phyloP scores from a whole-genome alignment of 2,113 vertebrate species.

The Notothenia coriiceps region DNA sequence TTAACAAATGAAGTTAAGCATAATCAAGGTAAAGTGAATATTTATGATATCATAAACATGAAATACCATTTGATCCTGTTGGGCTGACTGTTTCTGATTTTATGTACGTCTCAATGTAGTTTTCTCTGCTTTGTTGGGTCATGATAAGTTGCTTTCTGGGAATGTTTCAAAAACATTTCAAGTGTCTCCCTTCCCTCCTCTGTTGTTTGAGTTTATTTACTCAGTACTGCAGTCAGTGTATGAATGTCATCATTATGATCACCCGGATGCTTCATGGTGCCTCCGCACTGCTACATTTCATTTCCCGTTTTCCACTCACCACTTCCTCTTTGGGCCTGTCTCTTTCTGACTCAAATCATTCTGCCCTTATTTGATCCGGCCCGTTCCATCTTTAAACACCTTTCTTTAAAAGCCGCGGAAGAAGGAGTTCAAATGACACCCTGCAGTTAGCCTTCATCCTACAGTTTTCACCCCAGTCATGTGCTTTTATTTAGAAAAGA shows the following conservation, averaged over 20 bases:
- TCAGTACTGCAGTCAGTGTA: constrained; percentile 16
- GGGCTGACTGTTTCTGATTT: too few species aligned
- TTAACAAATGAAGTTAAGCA: too few species aligned
- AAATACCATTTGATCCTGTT: neutral
- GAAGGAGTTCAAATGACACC: constrained; percentile 46
- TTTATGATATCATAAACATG: neutral
- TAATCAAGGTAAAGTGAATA: too few species aligned
- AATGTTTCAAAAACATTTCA: neutral
- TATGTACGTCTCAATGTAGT: neutral
- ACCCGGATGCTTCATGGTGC: constrained; percentile 1
- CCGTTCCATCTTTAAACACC: neutral
- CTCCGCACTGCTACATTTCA: neutral
- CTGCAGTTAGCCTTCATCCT: constrained; percentile 31
- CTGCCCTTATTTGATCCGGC: constrained; percentile 4
- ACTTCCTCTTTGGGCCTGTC: constrained; percentile 12
- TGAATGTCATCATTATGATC: constrained; percentile 9
- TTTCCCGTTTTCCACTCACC: neutral
- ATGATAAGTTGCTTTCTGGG: neutral
- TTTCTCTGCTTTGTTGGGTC: neutral
- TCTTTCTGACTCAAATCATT: constrained; percentile 10
- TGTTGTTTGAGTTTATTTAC: neutral
- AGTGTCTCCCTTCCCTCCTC: neutral
- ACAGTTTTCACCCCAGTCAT: constrained; percentile 18
- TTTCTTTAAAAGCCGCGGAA: constrained; percentile 28
- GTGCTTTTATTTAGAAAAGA: constrained; percentile 14